Base-by-base conservation (phyloP, 2,888 invertebrate species). In the Apantesis nais region DNA sequence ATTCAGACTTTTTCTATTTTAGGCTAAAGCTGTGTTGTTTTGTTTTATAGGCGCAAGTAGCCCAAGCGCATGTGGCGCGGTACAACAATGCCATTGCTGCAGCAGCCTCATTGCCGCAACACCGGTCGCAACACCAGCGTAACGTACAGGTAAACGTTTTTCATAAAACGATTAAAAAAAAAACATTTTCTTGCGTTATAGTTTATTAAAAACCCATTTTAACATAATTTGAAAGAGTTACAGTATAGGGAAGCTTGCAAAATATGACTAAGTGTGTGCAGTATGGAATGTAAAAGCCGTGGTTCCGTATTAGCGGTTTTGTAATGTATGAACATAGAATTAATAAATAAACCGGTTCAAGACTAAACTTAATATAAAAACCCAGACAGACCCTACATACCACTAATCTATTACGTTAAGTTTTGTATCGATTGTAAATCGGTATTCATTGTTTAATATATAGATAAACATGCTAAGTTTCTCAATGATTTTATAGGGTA, bases 1-100 rank as follows among this genome's bases (percentile, higher is more conserved):
- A 29, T 19, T 4, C 34, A 39, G n/a, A 39, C 7, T 19, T 4
- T 25, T 41, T 19, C 25, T 63, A 1, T 44, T 48, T 22, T 48
- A 48, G 48, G 11, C 39, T 25, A 58, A n/a, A 52, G 65, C 41
- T 79, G 5, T 60, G 19, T 61, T 65, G 4, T 70, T 25, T 7
- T 29, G 31, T 74, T 66, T 25, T 52, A 16, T 81, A 94, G 93
- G 95, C 94, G 75, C 95, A 95, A 87, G 94, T 92, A 73, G 93
- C 92, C 66, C 94, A 93, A 73, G 93, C 93, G 81, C 95, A 94
- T 78, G 94, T 88, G 58, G 95, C 92, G 77, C 92, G 94, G 60
- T 95, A 92, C 91, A 93, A 85, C 90, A 94, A 87, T 86, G 93
- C 88, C 66, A 92, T 89, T 72, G 90, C 89, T 74, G 90, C 93